Conservation (phyloP, 2,113 vertebrate species). For the Corydoras sp. region DNA sequence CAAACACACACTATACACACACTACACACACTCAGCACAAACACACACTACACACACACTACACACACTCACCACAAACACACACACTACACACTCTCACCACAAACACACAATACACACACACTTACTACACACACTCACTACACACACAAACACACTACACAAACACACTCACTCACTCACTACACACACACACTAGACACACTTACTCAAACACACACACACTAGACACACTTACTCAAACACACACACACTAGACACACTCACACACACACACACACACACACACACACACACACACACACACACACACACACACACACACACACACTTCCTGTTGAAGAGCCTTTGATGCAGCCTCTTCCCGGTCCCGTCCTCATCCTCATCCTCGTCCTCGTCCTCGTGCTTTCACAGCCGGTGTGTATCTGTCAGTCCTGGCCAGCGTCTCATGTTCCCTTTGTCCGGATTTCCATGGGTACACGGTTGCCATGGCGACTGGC, state of each 20-base stretch:
- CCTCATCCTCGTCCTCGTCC: constrained; percentile 23
- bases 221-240: constrained; percentile 6
- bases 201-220: neutral
- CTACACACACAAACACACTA: no score
- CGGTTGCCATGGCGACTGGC: constrained; percentile 47
- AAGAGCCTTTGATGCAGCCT: constrained; percentile 20
- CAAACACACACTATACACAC: no score
- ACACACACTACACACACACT: no score
- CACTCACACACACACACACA: no score
- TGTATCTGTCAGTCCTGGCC: constrained; percentile 42
- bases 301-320: neutral
- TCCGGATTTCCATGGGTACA: constrained; percentile 45
- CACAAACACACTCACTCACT: no score
- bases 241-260: constrained; percentile 4
- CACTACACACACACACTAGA: no score
- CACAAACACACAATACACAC: no score
- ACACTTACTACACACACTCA: no score
- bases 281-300: neutral
- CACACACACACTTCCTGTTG: constrained; percentile 9
- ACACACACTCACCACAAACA: no score
- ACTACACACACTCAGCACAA: no score
- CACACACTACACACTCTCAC: no score
- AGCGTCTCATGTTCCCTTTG: constrained; percentile 40
- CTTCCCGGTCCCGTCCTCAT: constrained; percentile 7
- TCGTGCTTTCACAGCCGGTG: constrained; percentile 28